phyloP scores from a whole-genome alignment of 1,140 invertebrate species.

The Polypedilum pembai region DNA sequence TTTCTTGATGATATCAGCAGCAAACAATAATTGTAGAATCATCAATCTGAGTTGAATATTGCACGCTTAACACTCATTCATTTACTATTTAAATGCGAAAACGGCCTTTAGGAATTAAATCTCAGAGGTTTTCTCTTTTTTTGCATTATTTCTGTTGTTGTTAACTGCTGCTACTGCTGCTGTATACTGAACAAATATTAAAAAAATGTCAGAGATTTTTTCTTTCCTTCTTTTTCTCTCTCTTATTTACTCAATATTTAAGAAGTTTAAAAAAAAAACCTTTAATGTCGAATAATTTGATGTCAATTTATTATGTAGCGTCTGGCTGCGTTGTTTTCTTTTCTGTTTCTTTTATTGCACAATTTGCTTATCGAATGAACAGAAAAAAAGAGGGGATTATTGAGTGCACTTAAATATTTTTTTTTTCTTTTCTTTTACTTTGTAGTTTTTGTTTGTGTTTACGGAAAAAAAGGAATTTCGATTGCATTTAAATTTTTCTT shows the following conservation, averaged over 20 bases:
- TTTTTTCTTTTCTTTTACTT: neutral
- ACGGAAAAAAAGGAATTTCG: neutral
- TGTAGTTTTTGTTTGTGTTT: neutral
- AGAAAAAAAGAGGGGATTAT: neutral
- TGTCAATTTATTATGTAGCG: conserved; percentile 11
- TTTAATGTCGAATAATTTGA: conserved; percentile 19
- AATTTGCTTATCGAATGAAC: neutral
- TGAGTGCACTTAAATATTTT: neutral
- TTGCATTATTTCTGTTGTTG: neutral
- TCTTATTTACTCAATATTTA: neutral
- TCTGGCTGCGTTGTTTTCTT: neutral
- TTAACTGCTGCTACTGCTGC: neutral
- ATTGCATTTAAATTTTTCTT: too few relatives aligned
- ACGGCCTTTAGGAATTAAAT: neutral
- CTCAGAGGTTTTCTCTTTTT: too few relatives aligned
- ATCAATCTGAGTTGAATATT: too few relatives aligned
- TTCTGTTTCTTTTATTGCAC: neutral
- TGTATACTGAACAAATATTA: neutral
- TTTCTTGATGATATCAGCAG: too few relatives aligned
- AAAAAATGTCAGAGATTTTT: conserved; percentile 13
- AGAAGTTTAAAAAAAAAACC: conserved; percentile 13
- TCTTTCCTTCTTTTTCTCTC: neutral
- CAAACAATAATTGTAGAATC: too few relatives aligned
- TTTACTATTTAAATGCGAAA: too few relatives aligned
- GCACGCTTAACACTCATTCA: too few relatives aligned